Evolutionary conservation across 1,140 invertebrate genomes (phyloP), one percentile per base, ranked within the genome.

Genomic region (Drosophila orena): DNA sequence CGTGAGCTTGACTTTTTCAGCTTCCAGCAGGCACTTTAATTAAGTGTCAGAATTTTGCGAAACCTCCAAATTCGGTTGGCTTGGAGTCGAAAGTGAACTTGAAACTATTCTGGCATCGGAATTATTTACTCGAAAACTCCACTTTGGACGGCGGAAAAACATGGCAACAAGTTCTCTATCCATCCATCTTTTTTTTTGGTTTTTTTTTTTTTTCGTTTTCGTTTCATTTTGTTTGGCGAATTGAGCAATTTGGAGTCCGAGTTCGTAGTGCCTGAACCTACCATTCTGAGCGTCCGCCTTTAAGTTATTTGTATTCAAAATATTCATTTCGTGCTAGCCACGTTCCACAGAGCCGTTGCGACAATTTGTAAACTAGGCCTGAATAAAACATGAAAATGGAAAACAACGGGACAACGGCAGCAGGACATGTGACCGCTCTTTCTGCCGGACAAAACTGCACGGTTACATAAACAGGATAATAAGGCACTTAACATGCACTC

Each of bases 401-500:
- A 53, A 44, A 40, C 38, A 43, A 43, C 15, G 17, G 17, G 42
- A 7, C 5, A 43, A 20, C 10, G 8, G 42, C n/a, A 72, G 47
- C 17, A 50, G 60, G 43, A 70, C 57, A 70, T 68, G 64, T 68
- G 53, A 61, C 56, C 54, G 40, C 57, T 52, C 56, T 40, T 24
- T 22, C 27, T 30, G 35, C 20, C 58, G 77, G 79, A 75, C 78
- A 70, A 79, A 85, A 81, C 77, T 81, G 77, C 81, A 85, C 78
- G 81, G 78, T 85, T 86, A 88, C 83, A 88, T 86, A 86, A 86
- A 86, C 83, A 79, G 78, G 83, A 88, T 86, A 86, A 86, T 86
- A 86, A 86, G 83, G 83, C 83, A 86, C 83, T 86, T 86, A 86
- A 81, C 83, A 86, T 86, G 83, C 83, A 86, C 83, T 86, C 83